phyloP scores from a whole-genome alignment of 2,113 vertebrate species.

The Paramisgurnus dabryanus region DNA sequence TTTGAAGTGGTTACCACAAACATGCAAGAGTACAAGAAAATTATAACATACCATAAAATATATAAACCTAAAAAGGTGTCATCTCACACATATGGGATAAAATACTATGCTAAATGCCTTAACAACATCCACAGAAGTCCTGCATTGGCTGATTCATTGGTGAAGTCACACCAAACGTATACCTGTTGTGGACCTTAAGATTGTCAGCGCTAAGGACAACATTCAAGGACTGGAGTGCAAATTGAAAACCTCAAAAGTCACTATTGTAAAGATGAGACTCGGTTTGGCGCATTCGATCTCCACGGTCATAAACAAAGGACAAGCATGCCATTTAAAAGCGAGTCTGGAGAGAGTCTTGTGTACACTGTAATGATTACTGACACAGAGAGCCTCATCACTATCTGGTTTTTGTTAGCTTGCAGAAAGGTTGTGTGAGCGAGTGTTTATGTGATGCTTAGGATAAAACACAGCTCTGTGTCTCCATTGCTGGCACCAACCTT shows the following conservation, averaged over 20 bases:
- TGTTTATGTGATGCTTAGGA: conserved; percentile 36
- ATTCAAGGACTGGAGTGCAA: not conserved
- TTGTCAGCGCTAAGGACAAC: not conserved
- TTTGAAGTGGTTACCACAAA: conserved; percentile 10
- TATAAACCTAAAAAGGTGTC: not conserved
- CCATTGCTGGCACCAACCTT: conserved; percentile 10
- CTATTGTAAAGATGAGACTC: not conserved
- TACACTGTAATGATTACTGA: conserved; percentile 69
- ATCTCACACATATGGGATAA: not conserved
- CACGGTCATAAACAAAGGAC: not conserved
- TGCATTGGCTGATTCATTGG: not conserved
- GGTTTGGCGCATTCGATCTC: not conserved
- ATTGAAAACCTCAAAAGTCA: not conserved
- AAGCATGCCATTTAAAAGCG: conserved; percentile 59
- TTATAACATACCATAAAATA: not conserved
- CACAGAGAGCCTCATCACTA: conserved; percentile 65
- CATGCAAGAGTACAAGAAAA: not conserved
- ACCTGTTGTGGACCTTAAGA: not conserved
- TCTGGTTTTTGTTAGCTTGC: conserved; percentile 71
- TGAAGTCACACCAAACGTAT: not conserved
- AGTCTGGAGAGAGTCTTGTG: conserved; percentile 70
- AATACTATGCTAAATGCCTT: not conserved
- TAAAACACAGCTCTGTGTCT: conserved; percentile 4
- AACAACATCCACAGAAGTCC: not conserved
- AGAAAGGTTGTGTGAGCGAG: conserved; percentile 49